Conservation (phyloP, 2,888 invertebrate genomes). For the Heliothis peltigera region DNA sequence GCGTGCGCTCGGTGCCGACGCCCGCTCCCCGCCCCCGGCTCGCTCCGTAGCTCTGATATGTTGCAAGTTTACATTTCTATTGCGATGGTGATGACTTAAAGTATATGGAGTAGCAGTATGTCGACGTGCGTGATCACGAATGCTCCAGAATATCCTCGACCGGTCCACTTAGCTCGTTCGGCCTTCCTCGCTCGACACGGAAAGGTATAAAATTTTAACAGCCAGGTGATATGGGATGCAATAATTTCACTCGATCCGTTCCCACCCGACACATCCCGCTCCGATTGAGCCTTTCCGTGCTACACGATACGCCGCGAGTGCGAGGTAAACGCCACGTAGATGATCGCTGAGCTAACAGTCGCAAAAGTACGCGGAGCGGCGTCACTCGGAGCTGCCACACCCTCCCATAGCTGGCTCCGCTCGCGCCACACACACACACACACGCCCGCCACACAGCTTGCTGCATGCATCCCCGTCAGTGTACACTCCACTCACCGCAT, state of each 20-base stretch:
- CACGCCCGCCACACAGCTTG: constrained; percentile 79
- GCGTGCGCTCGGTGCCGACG: constrained; percentile 77
- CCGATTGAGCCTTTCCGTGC: constrained; percentile 81
- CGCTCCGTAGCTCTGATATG: constrained; percentile 85
- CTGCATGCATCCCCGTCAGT: constrained; percentile 84
- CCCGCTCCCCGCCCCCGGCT: constrained; percentile 81
- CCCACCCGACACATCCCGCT: constrained; percentile 82
- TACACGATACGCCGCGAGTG: constrained; percentile 58
- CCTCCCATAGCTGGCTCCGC: constrained; percentile 88
- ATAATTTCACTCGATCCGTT: constrained; percentile 83
- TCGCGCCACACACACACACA: constrained; percentile 86
- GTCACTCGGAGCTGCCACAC: constrained; percentile 77
- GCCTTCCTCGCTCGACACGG: constrained; percentile 89
- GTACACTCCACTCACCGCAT: constrained; percentile 86
- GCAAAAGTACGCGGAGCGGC: constrained; percentile 75
- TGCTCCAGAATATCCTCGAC: constrained; percentile 88
- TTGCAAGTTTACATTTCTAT: constrained; percentile 87
- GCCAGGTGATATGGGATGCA: constrained; percentile 90
- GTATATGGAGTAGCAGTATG: constrained; percentile 89
- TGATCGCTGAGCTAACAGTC: constrained; percentile 46
- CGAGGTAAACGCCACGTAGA: constrained; percentile 47
- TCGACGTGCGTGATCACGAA: constrained; percentile 89
- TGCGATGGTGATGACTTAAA: constrained; percentile 86
- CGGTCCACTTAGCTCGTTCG: constrained; percentile 89
- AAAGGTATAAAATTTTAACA: constrained; percentile 89